Evolutionary conservation across 2,113 vertebrate species (phyloP), one percentile per base, ranked within the genome.

Genomic region (Dryoscopus gambensis): DNA sequence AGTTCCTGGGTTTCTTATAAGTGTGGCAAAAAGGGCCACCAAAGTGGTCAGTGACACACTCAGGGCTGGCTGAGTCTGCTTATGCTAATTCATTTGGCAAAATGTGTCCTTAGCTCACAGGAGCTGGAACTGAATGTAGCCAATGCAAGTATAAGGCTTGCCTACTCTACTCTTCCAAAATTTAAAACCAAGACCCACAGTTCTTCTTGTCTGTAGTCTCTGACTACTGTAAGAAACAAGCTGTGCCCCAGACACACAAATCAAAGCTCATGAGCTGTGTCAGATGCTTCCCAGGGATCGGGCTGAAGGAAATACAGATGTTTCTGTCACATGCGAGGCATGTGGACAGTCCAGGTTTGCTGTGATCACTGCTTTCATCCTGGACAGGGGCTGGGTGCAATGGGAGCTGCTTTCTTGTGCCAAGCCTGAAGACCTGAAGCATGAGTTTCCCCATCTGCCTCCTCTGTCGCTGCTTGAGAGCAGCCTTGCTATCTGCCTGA

Each of bases 401-500:
- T 7, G 42, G 46, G 16, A 88, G 24, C 49, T 69, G 76, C 68
- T 46, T 78, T 89, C 46, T 21, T 7, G 0, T 50, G 35, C 46
- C 56, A 59, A 68, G 65, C 16, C 50, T 70, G 59, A 73, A 68
- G 46, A 57, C 14, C 33, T 64, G 39, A 91, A 49, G 40, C 3
- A 15, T 5, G 27, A n/a, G 4, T 75, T 87, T 65, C 25, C 27
- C 8, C 16, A 27, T 5, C 33, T 67, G 63, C n/a, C 49, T 56
- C 46, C n/a, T 31, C 22, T 0, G 0, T 44, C 39, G 35, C 35
- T 71, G 59, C 71, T 16, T 37, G 8, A 64, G 33, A 69, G 37
- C 23, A 77, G 56, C 15, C 30, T 27, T 56, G 30, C 44, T 52
- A 27, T 17, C 67, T 44, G 56, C 18, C 71, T 57, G 21, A 80